A percentile compares a stretch with the other conserved stretches of the same genome.
These are phyloP conservation scores for Psylliodes chrysocephalus DNA, from an alignment of 2,888 invertebrate genomes.

Conservation along the genomic window DNA sequence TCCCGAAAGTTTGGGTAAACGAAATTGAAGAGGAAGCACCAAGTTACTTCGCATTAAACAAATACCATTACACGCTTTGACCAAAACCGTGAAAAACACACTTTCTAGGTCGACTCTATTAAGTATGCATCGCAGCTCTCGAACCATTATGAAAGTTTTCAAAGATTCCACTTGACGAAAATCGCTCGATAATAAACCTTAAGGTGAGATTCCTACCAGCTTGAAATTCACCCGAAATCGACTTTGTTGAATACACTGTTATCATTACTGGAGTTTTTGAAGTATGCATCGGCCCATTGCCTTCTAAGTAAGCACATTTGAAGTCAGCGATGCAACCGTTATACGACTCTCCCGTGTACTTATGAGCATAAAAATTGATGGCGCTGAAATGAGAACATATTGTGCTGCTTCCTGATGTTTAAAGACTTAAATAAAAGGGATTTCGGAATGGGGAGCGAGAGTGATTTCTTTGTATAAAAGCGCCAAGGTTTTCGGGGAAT, in stretches of 20 bases:
- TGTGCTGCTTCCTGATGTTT: slow-evolving; percentile 17
- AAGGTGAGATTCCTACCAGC: slow-evolving; percentile 11
- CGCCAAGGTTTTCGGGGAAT: not conserved
- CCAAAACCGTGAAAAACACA: slow-evolving; percentile 1
- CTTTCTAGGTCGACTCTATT: not conserved
- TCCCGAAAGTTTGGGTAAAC: too few relatives aligned
- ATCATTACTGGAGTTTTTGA: slow-evolving; percentile 19
- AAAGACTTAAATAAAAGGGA: slow-evolving; percentile 14
- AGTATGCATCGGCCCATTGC: slow-evolving; percentile 28
- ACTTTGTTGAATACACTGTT: slow-evolving; percentile 11
- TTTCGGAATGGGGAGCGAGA: not conserved
- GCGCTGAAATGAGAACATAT: slow-evolving; percentile 23
- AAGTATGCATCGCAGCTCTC: slow-evolving; percentile 8
- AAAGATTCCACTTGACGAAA: slow-evolving; percentile 15
- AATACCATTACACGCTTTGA: not conserved
- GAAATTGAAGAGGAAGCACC: too few relatives aligned
- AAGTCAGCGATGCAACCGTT: slow-evolving; percentile 27
- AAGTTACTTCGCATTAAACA: too few relatives aligned
- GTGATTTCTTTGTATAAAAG: not conserved
- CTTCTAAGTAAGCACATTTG: slow-evolving; percentile 25
- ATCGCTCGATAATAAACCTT: slow-evolving; percentile 21
- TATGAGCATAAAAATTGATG: slow-evolving; percentile 33
- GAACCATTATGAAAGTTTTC: slow-evolving; percentile 16
- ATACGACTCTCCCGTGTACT: slow-evolving; percentile 12
- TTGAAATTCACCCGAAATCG: slow-evolving; percentile 1